These are phyloP conservation scores for Nebria salina DNA, from an alignment of 2,888 invertebrate species.

Conservation along the genomic window DNA sequence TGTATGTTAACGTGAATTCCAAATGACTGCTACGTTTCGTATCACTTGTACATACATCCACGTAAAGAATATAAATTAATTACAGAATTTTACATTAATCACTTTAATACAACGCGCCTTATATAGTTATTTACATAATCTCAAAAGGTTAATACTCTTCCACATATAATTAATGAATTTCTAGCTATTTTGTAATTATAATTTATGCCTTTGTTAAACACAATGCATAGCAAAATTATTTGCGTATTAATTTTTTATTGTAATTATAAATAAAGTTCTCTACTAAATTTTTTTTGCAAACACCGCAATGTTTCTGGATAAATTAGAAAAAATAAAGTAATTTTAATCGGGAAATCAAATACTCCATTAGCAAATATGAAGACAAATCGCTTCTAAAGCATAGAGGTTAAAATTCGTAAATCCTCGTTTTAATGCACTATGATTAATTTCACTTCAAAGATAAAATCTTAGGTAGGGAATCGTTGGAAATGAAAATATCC, in stretches of 20 bases:
- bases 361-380: neutral
- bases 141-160: neutral
- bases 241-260: too few species aligned
- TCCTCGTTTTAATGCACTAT: neutral
- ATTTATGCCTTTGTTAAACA: neutral
- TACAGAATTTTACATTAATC: conserved; percentile 1
- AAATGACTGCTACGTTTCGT: neutral
- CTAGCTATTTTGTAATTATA: neutral
- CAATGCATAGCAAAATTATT: neutral
- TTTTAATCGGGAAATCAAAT: too few species aligned
- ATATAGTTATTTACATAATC: neutral
- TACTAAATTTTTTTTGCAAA: too few species aligned
- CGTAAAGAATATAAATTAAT: neutral
- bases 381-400: neutral
- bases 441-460: conserved; percentile 1
- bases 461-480: neutral
- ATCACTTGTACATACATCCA: neutral
- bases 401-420: neutral
- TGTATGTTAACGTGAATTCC: neutral
- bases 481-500: neutral
- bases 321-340: too few species aligned
- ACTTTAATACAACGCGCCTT: neutral
- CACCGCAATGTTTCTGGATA: too few species aligned
- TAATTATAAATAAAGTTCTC: too few species aligned
- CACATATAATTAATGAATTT: neutral